Percentiles rank a stretch among this genome's conserved stretches.
Evolutionary conservation across 2,888 invertebrate species (phyloP).

Genomic region (Glomeris marginata): DNA sequence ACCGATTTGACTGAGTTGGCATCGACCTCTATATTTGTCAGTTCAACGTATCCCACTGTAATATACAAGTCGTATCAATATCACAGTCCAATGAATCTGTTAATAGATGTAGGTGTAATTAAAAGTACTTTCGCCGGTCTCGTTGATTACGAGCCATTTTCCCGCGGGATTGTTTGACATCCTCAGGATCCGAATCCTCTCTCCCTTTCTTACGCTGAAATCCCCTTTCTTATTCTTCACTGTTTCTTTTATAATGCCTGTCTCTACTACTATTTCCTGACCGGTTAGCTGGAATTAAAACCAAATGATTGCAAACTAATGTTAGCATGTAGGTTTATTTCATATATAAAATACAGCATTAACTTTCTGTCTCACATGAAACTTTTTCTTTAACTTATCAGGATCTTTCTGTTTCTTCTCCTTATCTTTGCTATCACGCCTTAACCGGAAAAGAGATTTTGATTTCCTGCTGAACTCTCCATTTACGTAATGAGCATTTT

Average conservation of each 20-base stretch:
- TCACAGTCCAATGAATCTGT: not conserved
- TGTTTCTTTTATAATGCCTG: constrained; percentile 6
- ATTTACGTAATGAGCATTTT: no score
- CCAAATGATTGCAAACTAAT: not conserved
- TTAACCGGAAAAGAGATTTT: not conserved
- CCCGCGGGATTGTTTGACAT: constrained; percentile 10
- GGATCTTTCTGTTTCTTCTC: constrained; percentile 6
- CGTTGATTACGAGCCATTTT: constrained; percentile 12
- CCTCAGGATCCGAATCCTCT: constrained; percentile 7
- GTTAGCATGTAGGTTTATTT: not conserved
- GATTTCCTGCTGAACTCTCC: no score
- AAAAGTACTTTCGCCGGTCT: constrained; percentile 6
- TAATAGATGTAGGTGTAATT: not conserved
- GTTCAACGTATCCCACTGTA: constrained; percentile 15
- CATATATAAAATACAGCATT: not conserved
- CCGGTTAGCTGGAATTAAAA: constrained; percentile 2
- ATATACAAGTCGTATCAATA: not conserved
- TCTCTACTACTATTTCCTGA: constrained; percentile 2
- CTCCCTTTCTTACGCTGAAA: constrained; percentile 3
- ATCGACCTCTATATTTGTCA: constrained; percentile 12
- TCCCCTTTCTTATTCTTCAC: constrained; percentile 1
- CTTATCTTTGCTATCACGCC: constrained; percentile 6
- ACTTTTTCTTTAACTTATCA: constrained; percentile 7
- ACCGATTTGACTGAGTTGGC: constrained; percentile 16
- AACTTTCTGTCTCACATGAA: not conserved